Percentiles rank a stretch among this genome's conserved stretches.
Conservation (phyloP, 1,140 invertebrate genomes). For the Tachypleus tridentatus region DNA sequence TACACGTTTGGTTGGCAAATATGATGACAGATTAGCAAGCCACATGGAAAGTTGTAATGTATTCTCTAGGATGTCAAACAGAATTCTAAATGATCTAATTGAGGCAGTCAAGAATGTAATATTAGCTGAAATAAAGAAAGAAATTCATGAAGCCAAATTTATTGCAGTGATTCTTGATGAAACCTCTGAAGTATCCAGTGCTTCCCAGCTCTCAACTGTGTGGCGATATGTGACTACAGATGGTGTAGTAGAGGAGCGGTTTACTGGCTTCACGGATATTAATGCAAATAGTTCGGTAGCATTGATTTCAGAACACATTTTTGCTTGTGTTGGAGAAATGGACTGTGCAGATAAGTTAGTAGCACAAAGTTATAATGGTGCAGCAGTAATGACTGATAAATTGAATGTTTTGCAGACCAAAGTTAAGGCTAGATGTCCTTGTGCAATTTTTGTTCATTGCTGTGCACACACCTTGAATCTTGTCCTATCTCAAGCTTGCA, state of each 20-base stretch:
- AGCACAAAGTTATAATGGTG: constrained; percentile 31
- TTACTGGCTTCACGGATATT: constrained; percentile 16
- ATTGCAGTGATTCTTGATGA: constrained; percentile 17
- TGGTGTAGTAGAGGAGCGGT: constrained; percentile 15
- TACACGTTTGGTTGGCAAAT: constrained; percentile 1
- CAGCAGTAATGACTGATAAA: constrained; percentile 27
- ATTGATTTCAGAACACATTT: constrained; percentile 4
- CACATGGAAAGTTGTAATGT: constrained; percentile 11
- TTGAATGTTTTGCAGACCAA: constrained; percentile 26
- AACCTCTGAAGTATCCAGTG: constrained; percentile 15
- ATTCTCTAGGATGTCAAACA: constrained; percentile 6
- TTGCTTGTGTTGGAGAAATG: constrained; percentile 9
- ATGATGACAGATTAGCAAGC: constrained; percentile 7
- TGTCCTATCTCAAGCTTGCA: constrained; percentile 25
- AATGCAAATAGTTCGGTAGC: constrained; percentile 12
- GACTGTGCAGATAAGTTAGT: constrained; percentile 28
- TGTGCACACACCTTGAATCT: constrained; percentile 32
- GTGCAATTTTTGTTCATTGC: constrained; percentile 31
- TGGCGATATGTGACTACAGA: constrained; percentile 9
- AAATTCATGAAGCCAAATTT: constrained; percentile 12
- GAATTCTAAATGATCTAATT: constrained; percentile 22
- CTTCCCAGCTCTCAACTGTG: constrained; percentile 13
- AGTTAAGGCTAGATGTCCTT: constrained; percentile 27
- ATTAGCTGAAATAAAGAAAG: constrained; percentile 5
- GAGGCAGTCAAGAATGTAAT: constrained; percentile 11